phyloP scores from a whole-genome alignment of 2,888 invertebrate genomes.

The Eudemis profundana region DNA sequence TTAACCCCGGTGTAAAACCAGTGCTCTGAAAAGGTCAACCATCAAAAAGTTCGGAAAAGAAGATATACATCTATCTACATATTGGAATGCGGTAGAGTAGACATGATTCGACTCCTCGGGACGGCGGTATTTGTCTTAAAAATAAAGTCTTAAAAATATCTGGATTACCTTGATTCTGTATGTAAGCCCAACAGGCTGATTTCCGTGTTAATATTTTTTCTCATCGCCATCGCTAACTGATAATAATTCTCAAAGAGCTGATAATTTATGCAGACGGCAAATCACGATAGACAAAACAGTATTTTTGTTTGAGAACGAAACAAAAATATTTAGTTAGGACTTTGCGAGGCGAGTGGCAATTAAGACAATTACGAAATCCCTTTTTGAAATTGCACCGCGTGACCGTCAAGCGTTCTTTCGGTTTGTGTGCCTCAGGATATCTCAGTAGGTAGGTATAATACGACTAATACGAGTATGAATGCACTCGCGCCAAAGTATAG shows the following conservation, averaged over 20 bases:
- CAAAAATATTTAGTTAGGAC: too few species aligned
- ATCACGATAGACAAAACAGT: too few species aligned
- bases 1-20: background rate
- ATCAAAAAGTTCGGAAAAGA: background rate
- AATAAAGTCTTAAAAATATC: slow-evolving; percentile 3
- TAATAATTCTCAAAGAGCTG: slow-evolving; percentile 7
- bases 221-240: slow-evolving; percentile 10
- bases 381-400: too few species aligned
- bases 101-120: background rate
- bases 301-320: too few species aligned
- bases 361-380: too few species aligned
- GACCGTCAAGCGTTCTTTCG: too few species aligned
- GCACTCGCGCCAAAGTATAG: too few species aligned
- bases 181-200: slow-evolving; percentile 2
- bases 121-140: too few species aligned
- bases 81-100: slow-evolving; percentile 2
- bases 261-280: background rate
- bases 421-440: too few species aligned
- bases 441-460: too few species aligned
- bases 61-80: background rate
- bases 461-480: too few species aligned
- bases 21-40: background rate
- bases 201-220: slow-evolving; percentile 23
- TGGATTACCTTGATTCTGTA: slow-evolving; percentile 24
- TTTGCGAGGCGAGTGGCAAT: too few species aligned